phyloP scores from a whole-genome alignment of 2,113 vertebrate species.

The Limanda limanda region DNA sequence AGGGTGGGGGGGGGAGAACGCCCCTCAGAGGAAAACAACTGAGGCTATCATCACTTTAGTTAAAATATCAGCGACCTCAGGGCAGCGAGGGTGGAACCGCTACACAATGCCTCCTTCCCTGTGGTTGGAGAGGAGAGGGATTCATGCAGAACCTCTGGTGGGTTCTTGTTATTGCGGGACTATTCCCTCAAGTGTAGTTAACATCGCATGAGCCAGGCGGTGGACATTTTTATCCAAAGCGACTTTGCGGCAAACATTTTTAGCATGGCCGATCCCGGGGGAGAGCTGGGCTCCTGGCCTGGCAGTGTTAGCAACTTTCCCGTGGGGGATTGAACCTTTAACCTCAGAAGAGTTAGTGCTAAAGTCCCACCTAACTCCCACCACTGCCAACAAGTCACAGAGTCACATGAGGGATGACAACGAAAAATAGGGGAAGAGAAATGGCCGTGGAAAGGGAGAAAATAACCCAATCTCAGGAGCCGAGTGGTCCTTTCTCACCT shows the following conservation, averaged over 20 bases:
- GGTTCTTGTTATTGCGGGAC: conserved; percentile 61
- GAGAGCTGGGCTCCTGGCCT: conserved; percentile 26
- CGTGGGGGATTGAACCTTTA: conserved; percentile 43
- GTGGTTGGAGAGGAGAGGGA: conserved; percentile 46
- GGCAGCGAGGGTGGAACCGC: conserved; percentile 33
- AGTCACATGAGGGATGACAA: neutral
- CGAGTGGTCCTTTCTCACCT: conserved; percentile 67
- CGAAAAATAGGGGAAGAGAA: conserved; percentile 3
- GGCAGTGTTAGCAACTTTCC: conserved; percentile 15
- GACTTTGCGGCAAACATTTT: conserved; percentile 53
- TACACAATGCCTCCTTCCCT: conserved; percentile 63
- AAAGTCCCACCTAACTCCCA: neutral
- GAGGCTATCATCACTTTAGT: conserved; percentile 75
- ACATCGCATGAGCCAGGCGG: conserved; percentile 55
- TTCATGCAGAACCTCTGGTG: conserved; percentile 54
- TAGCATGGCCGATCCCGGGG: conserved; percentile 51
- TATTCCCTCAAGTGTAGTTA: conserved; percentile 70
- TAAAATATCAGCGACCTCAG: conserved; percentile 71
- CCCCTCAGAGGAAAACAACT: conserved; percentile 60
- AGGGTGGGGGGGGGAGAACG: conserved; percentile 5
- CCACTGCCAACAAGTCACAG: neutral
- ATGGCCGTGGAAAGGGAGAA: conserved; percentile 5
- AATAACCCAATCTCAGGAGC: conserved; percentile 68
- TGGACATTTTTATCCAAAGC: conserved; percentile 65
- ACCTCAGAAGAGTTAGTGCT: conserved; percentile 17